Conservation (phyloP, 2,113 vertebrate genomes). For the Cyanoderma ruficeps region DNA sequence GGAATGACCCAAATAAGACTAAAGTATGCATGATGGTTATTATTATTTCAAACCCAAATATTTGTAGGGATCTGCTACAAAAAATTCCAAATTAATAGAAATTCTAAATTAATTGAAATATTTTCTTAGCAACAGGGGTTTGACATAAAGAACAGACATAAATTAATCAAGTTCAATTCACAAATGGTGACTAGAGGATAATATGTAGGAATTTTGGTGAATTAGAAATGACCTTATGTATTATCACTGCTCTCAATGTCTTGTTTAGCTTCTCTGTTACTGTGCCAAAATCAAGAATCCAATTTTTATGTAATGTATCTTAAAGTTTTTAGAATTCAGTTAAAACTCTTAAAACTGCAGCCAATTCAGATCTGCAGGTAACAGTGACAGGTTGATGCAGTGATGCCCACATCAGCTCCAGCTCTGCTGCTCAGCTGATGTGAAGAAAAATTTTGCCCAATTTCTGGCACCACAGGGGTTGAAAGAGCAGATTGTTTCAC, state of each 20-base stretch:
- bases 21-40: background rate
- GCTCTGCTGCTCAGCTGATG: background rate
- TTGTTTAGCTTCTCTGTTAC: background rate
- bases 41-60: background rate
- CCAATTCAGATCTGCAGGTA: background rate
- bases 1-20: background rate
- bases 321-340: background rate
- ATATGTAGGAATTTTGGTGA: background rate
- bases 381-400: background rate
- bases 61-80: background rate
- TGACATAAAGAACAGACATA: background rate
- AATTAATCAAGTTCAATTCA: background rate
- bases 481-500: background rate
- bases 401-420: background rate
- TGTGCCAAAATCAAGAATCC: background rate
- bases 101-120: background rate
- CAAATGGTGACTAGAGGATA: background rate
- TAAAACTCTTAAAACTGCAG: background rate
- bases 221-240: background rate
- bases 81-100: no score
- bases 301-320: background rate
- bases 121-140: background rate
- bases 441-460: background rate
- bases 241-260: background rate
- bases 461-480: background rate